Percentiles rank a stretch among this genome's conserved stretches.
phyloP scores from a whole-genome alignment of 1,140 invertebrate species.

The Oppia nitens region DNA sequence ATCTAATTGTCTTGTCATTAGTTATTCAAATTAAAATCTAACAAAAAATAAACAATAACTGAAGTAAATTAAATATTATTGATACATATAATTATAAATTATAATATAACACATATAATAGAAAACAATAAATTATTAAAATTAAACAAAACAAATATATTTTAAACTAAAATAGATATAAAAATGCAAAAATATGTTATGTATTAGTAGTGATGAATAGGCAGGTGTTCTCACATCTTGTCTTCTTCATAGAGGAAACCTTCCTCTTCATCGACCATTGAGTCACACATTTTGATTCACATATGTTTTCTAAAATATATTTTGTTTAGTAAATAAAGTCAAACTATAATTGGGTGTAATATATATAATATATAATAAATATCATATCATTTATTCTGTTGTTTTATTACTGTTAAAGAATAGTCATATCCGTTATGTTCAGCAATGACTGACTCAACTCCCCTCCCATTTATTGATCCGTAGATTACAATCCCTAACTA shows the following conservation, averaged over 20 bases:
- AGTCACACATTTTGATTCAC: not conserved
- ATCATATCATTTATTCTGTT: no score
- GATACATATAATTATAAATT: not conserved
- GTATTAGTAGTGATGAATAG: not conserved
- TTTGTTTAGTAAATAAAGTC: no score
- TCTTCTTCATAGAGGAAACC: conserved; percentile 16
- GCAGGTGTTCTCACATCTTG: conserved; percentile 13
- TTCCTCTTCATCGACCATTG: conserved; percentile 11
- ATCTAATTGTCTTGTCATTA: not conserved
- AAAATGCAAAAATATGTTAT: not conserved
- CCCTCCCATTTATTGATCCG: no score
- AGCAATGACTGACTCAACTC: no score
- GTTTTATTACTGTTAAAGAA: no score
- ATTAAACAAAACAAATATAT: not conserved
- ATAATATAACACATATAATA: not conserved
- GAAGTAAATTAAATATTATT: not conserved
- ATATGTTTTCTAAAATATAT: not conserved
- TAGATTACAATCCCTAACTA: no score
- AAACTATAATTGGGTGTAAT: no score
- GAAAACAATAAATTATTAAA: not conserved
- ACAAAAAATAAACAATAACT: not conserved
- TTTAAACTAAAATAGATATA: not conserved
- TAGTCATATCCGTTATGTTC: no score
- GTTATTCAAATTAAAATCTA: not conserved
- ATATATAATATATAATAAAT: no score